phyloP scores from a whole-genome alignment of 1,140 invertebrate species.

The Potamilus streckersoni region DNA sequence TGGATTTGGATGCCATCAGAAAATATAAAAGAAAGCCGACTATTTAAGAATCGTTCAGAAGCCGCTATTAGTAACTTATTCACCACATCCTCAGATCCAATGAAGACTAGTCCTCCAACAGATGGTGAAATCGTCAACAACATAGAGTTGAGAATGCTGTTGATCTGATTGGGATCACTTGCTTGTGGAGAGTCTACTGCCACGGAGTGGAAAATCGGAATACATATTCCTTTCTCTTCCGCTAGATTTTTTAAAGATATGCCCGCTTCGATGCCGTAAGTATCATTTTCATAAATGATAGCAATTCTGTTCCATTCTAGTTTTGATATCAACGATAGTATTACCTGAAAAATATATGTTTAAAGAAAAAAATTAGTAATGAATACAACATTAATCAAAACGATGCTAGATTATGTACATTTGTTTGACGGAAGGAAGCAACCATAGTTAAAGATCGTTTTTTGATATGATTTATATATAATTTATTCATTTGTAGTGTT shows the following conservation, averaged over 20 bases:
- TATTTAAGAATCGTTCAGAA: no score
- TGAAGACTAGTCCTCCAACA: conserved; percentile 16
- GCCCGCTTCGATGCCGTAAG: conserved; percentile 15
- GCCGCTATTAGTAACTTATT: conserved; percentile 7
- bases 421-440: no score
- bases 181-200: neutral
- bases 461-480: no score
- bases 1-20: no score
- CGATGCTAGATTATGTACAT: no score
- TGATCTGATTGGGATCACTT: neutral
- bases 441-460: no score
- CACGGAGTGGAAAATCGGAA: conserved; percentile 1
- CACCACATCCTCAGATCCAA: conserved; percentile 1
- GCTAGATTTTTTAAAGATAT: neutral
- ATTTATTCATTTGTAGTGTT: no score
- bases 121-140: neutral
- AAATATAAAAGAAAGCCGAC: no score
- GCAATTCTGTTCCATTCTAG: conserved; percentile 38
- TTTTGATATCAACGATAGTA: conserved; percentile 12
- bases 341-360: conserved; percentile 20
- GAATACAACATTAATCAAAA: no score
- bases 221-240: conserved; percentile 13
- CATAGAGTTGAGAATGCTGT: conserved; percentile 4
- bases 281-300: conserved; percentile 29
- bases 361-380: no score